Evolutionary conservation across 2,888 invertebrate species (phyloP).

Genomic region (Exocentrus adspersus): DNA sequence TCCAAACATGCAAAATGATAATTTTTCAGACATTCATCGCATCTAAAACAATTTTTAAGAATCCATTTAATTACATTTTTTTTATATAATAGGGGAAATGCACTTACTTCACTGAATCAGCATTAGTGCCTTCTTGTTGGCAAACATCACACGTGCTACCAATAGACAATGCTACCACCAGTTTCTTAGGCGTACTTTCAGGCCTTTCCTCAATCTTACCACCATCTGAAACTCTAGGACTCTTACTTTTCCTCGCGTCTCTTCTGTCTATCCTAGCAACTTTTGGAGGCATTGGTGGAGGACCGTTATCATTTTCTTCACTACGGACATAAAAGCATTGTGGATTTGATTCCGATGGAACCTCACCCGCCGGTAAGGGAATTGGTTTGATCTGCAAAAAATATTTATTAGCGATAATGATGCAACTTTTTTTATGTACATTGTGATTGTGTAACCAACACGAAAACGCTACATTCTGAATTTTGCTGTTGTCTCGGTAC

Average conservation of each 20-base stretch:
- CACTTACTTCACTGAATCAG: slow-evolving; percentile 77
- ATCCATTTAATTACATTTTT: background rate
- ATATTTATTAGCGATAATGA: background rate
- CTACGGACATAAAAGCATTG: slow-evolving; percentile 83
- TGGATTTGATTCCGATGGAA: slow-evolving; percentile 71
- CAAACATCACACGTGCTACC: slow-evolving; percentile 76
- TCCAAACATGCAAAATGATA: slow-evolving; percentile 94
- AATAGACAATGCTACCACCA: background rate
- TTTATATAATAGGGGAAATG: too few relatives aligned
- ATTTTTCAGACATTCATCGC: slow-evolving; percentile 89
- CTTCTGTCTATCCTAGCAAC: slow-evolving; percentile 35
- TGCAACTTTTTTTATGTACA: too few relatives aligned
- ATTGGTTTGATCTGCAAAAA: slow-evolving; percentile 77
- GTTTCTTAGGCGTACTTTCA: slow-evolving; percentile 19
- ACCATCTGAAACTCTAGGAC: slow-evolving; percentile 36
- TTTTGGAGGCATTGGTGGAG: slow-evolving; percentile 49
- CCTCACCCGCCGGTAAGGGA: slow-evolving; percentile 80
- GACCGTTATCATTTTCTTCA: slow-evolving; percentile 69
- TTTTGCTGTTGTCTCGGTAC: too few relatives aligned
- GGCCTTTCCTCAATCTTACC: slow-evolving; percentile 1
- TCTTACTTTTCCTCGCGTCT: slow-evolving; percentile 41
- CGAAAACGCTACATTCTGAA: too few relatives aligned
- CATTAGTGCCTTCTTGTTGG: slow-evolving; percentile 68
- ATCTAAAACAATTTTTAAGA: slow-evolving; percentile 70
- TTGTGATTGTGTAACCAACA: too few relatives aligned